phyloP scores from a whole-genome alignment of 2,113 vertebrate genomes.

The Delphinus delphis region DNA sequence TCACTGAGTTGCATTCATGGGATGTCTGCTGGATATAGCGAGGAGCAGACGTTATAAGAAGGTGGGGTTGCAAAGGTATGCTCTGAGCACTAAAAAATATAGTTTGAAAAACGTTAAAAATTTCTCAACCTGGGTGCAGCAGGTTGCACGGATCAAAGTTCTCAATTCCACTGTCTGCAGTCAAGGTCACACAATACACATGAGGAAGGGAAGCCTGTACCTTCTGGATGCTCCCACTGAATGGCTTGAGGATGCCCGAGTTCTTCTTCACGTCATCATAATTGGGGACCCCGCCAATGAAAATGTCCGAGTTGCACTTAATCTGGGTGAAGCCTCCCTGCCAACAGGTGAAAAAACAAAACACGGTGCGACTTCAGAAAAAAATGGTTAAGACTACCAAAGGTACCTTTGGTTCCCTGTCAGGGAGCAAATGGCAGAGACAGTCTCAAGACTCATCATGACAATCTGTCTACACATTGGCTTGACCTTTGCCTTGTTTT shows the following conservation, averaged over 20 bases:
- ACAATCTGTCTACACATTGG: neutral
- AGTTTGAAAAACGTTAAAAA: neutral
- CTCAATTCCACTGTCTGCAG: rapidly evolving
- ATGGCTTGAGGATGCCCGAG: slow-evolving; percentile 87
- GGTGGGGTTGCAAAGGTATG: neutral
- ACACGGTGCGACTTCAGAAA: neutral
- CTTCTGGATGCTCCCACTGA: slow-evolving; percentile 96
- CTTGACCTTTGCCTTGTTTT: neutral
- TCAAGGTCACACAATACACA: neutral
- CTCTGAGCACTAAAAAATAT: neutral
- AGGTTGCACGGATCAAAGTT: no score
- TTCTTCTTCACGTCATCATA: slow-evolving; percentile 92
- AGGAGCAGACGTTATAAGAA: neutral
- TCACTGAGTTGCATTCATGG: neutral
- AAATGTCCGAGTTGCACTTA: slow-evolving; percentile 95
- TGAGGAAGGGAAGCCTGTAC: slow-evolving; percentile 71
- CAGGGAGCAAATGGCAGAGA: neutral
- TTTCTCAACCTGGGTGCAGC: neutral
- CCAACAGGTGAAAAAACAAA: neutral
- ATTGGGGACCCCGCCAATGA: slow-evolving; percentile 92
- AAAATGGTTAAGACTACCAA: neutral
- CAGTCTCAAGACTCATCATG: neutral
- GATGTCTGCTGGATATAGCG: neutral
- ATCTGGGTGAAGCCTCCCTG: slow-evolving; percentile 99
- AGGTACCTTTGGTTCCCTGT: neutral